Evolutionary conservation across 2,888 invertebrate species (phyloP).

Genomic region (Protonemura montana): DNA sequence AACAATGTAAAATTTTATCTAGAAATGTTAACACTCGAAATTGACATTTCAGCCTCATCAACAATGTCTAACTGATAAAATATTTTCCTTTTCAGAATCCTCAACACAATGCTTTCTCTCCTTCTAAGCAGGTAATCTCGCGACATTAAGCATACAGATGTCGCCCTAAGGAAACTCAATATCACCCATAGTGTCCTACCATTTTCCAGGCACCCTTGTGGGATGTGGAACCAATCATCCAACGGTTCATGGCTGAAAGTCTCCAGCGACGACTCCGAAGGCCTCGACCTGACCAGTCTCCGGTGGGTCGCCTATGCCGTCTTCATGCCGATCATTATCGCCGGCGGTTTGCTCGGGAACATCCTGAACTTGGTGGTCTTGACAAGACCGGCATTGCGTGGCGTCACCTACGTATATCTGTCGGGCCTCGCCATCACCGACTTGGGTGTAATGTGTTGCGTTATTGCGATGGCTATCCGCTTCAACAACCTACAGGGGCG

Average conservation of each 20-base stretch:
- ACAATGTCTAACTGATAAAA: neutral
- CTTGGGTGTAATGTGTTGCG: constrained; percentile 60
- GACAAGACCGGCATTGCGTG: constrained; percentile 59
- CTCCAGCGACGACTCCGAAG: constrained; percentile 35
- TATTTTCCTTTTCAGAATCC: constrained; percentile 16
- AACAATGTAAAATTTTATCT: no score
- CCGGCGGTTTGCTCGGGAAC: constrained; percentile 60
- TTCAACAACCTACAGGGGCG: constrained; percentile 51
- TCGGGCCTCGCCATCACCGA: constrained; percentile 59
- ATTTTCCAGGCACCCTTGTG: constrained; percentile 26
- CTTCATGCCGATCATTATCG: constrained; percentile 59
- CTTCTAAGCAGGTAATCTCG: neutral
- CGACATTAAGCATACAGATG: neutral
- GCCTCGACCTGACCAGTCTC: constrained; percentile 30
- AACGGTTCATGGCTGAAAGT: constrained; percentile 28
- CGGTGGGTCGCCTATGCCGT: constrained; percentile 51
- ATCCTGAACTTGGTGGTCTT: constrained; percentile 60
- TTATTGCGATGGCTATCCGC: constrained; percentile 55
- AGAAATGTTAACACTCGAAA: no score
- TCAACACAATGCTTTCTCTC: neutral
- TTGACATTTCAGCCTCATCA: neutral
- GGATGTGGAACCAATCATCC: constrained; percentile 23
- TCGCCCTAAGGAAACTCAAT: neutral
- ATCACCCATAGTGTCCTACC: neutral
- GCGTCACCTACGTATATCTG: constrained; percentile 61